Evolutionary conservation across 2,113 vertebrate species (phyloP).

Genomic region (Ploceus nigricollis): DNA sequence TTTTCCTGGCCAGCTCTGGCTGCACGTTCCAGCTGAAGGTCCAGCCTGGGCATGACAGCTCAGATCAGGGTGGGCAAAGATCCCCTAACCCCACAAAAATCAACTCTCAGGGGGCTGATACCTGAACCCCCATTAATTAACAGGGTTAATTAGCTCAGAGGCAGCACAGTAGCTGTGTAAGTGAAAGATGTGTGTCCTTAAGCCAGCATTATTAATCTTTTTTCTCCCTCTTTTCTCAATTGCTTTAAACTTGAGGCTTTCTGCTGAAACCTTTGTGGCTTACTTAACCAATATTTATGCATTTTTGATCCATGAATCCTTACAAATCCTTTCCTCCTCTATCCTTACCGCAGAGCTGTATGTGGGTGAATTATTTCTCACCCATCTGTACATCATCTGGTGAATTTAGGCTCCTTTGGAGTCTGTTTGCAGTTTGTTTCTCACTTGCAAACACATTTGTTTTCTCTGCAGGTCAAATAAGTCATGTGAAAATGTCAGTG

Average conservation of each 20-base stretch:
- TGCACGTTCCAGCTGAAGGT: not conserved
- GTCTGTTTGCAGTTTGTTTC: not conserved
- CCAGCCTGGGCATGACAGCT: not conserved
- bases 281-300: not conserved
- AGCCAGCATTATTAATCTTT: not conserved
- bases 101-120: not conserved
- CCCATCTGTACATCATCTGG: not conserved
- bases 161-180: not conserved
- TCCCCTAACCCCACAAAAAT: not conserved
- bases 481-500: not conserved
- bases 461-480: not conserved
- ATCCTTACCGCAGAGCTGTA: not conserved
- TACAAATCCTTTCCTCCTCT: not conserved
- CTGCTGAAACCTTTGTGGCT: not conserved
- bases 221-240: not conserved
- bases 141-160: not conserved
- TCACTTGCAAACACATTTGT: not conserved
- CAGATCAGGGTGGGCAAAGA: not conserved
- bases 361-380: not conserved
- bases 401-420: not conserved
- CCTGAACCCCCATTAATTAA: not conserved
- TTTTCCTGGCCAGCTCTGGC: slow-evolving; percentile 8
- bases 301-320: not conserved
- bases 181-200: not conserved
- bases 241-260: not conserved